Evolutionary conservation across 2,113 vertebrate species (phyloP).

Genomic region (Spea multiplicata): DNA sequence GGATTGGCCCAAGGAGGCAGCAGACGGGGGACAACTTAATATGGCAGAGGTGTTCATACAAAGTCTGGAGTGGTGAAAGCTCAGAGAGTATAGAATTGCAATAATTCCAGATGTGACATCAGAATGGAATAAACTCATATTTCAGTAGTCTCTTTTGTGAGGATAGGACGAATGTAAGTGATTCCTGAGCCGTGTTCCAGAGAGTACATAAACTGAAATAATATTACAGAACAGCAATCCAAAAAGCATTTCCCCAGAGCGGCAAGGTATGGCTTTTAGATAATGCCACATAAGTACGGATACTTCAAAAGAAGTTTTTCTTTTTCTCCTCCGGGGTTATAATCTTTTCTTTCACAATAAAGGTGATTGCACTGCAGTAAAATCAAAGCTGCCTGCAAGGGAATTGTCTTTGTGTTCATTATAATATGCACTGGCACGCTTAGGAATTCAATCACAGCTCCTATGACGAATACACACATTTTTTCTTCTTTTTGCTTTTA

Average conservation of each 20-base stretch:
- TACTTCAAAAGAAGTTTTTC: constrained; percentile 21
- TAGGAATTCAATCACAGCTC: constrained; percentile 27
- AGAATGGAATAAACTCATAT: too few relatives aligned
- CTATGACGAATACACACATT: constrained; percentile 6
- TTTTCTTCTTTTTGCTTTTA: neutral
- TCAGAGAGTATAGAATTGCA: too few relatives aligned
- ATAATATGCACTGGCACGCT: constrained; percentile 9
- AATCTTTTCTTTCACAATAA: constrained; percentile 32
- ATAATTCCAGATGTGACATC: too few relatives aligned
- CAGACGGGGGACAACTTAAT: too few relatives aligned
- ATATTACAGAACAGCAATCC: too few relatives aligned
- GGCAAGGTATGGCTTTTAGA: constrained; percentile 8
- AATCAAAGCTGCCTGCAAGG: constrained; percentile 29
- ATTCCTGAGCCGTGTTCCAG: too few relatives aligned
- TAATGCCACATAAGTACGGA: constrained; percentile 10
- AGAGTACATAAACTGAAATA: too few relatives aligned
- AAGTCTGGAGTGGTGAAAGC: too few relatives aligned
- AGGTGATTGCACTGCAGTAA: constrained; percentile 24
- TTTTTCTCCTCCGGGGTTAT: constrained; percentile 26
- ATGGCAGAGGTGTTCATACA: too few relatives aligned
- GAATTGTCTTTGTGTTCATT: constrained; percentile 26
- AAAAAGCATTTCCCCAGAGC: constrained; percentile 25
- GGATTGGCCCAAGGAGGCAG: too few relatives aligned
- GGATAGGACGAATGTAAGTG: too few relatives aligned
- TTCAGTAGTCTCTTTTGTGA: too few relatives aligned